Conservation (phyloP, 2,113 vertebrate species). For the Megaptera novaeangliae region DNA sequence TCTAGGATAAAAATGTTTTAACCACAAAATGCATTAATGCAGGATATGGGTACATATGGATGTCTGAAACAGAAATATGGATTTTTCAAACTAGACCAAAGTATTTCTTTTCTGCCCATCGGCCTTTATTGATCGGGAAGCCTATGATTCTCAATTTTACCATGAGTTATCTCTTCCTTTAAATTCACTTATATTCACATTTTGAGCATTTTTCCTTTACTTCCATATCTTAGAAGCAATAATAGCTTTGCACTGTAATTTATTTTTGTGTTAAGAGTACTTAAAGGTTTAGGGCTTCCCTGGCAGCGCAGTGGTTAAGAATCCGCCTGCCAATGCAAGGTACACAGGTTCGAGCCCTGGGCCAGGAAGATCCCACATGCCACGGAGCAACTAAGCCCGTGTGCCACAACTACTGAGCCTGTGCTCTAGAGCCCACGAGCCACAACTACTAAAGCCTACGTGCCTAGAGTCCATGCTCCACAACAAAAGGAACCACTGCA, state of each 20-base stretch:
- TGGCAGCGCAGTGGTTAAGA: too few relatives aligned
- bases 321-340: too few relatives aligned
- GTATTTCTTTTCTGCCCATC: background rate
- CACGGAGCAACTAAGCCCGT: too few relatives aligned
- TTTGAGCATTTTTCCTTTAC: background rate
- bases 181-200: background rate
- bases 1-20: slow-evolving; percentile 47
- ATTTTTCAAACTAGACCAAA: slow-evolving; percentile 16
- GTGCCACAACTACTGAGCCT: too few relatives aligned
- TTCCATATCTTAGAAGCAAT: background rate
- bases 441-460: too few relatives aligned
- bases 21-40: background rate
- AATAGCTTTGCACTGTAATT: background rate
- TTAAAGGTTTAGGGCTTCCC: background rate
- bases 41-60: background rate
- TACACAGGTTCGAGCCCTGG: too few relatives aligned
- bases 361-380: too few relatives aligned
- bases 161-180: background rate
- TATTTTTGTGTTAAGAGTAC: background rate
- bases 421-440: too few relatives aligned
- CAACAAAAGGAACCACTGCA: too few relatives aligned
- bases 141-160: background rate
- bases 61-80: background rate
- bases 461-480: too few relatives aligned
- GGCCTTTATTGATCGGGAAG: background rate